Evolutionary conservation across 1,140 invertebrate genomes (phyloP).

Genomic region (Caenorhabditis remanei): DNA sequence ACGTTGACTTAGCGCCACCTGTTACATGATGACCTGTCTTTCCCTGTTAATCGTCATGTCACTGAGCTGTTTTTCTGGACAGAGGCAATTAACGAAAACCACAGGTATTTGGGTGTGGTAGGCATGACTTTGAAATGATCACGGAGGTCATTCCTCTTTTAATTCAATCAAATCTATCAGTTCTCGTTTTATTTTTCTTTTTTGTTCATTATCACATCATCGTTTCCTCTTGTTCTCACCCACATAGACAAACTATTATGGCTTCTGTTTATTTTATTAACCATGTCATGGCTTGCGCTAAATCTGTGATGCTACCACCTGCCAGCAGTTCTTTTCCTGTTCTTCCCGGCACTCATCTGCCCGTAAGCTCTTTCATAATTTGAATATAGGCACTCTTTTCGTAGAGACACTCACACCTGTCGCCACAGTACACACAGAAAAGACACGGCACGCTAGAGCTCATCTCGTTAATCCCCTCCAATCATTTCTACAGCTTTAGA

Average conservation of each 20-base stretch:
- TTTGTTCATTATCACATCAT: not conserved
- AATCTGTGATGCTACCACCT: slow-evolving; percentile 45
- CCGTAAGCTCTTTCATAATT: slow-evolving; percentile 55
- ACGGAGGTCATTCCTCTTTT: slow-evolving; percentile 3
- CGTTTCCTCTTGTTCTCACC: no score
- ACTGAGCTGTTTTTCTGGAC: slow-evolving; percentile 11
- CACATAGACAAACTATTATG: not conserved
- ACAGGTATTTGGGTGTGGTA: slow-evolving; percentile 13
- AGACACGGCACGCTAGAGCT: slow-evolving; percentile 14
- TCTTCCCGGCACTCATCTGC: slow-evolving; percentile 47
- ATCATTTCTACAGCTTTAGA: slow-evolving; percentile 34
- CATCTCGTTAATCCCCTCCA: slow-evolving; percentile 42
- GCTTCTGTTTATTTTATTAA: slow-evolving; percentile 53
- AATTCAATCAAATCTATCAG: slow-evolving; percentile 19
- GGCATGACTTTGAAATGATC: not conserved
- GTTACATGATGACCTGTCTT: not conserved
- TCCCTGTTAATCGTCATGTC: slow-evolving; percentile 39
- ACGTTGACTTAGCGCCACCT: not conserved
- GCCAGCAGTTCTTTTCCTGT: slow-evolving; percentile 24
- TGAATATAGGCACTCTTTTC: slow-evolving; percentile 18
- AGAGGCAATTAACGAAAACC: not conserved
- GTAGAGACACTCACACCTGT: slow-evolving; percentile 45
- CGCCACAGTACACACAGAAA: slow-evolving; percentile 47
- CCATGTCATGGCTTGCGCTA: slow-evolving; percentile 30
- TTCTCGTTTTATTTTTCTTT: not conserved